These are phyloP conservation scores for Diarsia mendica DNA, from an alignment of 2,888 invertebrate species.

Conservation along the genomic window DNA sequence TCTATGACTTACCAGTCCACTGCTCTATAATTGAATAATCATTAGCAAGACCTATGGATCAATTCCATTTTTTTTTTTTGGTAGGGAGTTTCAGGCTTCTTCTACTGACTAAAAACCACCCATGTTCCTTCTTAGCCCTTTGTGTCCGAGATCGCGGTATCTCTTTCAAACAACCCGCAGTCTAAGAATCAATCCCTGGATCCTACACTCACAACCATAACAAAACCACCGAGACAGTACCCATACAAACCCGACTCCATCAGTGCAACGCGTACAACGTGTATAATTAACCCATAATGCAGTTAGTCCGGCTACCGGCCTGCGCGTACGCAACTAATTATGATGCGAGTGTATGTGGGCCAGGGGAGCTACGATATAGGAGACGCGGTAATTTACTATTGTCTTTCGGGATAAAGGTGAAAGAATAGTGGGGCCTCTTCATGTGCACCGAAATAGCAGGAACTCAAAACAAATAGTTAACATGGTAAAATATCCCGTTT, in stretches of 20 bases:
- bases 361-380: constrained; percentile 45
- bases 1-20: no score
- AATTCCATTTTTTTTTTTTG: no score
- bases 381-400: constrained; percentile 59
- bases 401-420: neutral
- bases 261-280: constrained; percentile 15
- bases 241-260: neutral
- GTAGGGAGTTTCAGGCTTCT: no score
- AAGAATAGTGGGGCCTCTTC: neutral
- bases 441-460: no score
- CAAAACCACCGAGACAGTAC: constrained; percentile 1
- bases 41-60: no score
- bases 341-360: constrained; percentile 66
- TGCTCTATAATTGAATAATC: no score
- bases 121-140: no score
- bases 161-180: no score
- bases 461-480: no score
- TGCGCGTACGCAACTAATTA: constrained; percentile 68
- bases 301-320: constrained; percentile 63
- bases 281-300: constrained; percentile 26
- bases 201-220: neutral
- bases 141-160: no score
- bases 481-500: no score
- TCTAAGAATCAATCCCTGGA: neutral
- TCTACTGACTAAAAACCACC: no score